Percentiles rank a stretch among this genome's conserved stretches.
phyloP scores from a whole-genome alignment of 2,888 invertebrate genomes.

The Ligdia adustata region DNA sequence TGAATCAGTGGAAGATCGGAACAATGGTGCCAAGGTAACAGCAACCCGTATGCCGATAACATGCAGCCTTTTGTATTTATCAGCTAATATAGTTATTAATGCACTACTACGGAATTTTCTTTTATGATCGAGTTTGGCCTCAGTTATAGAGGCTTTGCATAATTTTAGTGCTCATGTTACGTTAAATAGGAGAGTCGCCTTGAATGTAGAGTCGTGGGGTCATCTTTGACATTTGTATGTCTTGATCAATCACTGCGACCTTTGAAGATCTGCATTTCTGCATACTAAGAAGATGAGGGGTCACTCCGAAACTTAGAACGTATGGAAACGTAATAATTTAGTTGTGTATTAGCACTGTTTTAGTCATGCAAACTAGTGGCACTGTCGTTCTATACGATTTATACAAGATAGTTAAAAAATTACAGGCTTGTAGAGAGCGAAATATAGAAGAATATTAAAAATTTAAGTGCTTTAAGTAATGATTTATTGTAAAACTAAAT shows the following conservation, averaged over 20 bases:
- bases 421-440: too few species aligned
- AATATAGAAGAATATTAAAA: too few species aligned
- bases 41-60: conserved; percentile 76
- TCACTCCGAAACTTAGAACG: too few species aligned
- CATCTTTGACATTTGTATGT: conserved; percentile 23
- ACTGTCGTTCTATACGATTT: too few species aligned
- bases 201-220: conserved; percentile 25
- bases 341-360: too few species aligned
- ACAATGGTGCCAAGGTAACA: conserved; percentile 71
- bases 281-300: conserved; percentile 27
- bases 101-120: conserved; percentile 34
- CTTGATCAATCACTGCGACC: conserved; percentile 27
- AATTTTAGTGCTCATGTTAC: conserved; percentile 5
- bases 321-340: too few species aligned
- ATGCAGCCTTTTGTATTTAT: conserved; percentile 56
- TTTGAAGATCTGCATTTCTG: conserved; percentile 28
- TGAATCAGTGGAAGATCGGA: conserved; percentile 57
- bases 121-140: conserved; percentile 20
- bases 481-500: too few species aligned
- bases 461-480: too few species aligned
- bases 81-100: conserved; percentile 40
- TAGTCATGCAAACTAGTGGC: too few species aligned
- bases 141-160: conserved; percentile 5
- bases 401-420: too few species aligned
- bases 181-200: conserved; percentile 20